Evolutionary conservation across 2,888 invertebrate genomes (phyloP).

Genomic region (Nysson spinosus): DNA sequence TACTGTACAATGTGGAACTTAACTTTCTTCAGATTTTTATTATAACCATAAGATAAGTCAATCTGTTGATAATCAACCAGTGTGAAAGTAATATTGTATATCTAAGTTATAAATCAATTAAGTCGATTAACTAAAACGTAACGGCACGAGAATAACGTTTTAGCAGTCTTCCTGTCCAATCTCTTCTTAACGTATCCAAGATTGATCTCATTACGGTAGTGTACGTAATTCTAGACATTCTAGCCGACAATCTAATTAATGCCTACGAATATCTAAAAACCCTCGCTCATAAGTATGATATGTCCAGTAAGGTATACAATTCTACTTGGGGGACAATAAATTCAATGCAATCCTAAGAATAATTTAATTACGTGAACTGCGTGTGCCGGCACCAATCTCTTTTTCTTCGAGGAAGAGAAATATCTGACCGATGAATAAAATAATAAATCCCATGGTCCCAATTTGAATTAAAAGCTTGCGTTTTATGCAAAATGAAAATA

Average conservation of each 20-base stretch:
- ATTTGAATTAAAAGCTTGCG: slow-evolving; percentile 24
- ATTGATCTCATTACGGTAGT: slow-evolving; percentile 16
- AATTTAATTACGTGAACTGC: slow-evolving; percentile 33
- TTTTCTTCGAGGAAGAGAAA: no score
- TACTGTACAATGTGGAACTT: slow-evolving; percentile 12
- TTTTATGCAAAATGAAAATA: slow-evolving; percentile 5
- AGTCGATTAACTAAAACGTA: slow-evolving; percentile 7
- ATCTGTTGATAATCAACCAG: slow-evolving; percentile 51
- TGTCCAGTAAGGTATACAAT: slow-evolving; percentile 64
- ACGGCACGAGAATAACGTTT: slow-evolving; percentile 20
- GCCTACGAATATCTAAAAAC: slow-evolving; percentile 55
- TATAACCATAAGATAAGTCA: neutral
- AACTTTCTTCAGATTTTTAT: slow-evolving; percentile 1
- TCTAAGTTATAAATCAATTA: slow-evolving; percentile 27
- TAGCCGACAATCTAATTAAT: slow-evolving; percentile 52
- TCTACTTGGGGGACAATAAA: slow-evolving; percentile 49
- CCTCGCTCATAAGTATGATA: slow-evolving; percentile 65
- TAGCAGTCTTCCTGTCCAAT: slow-evolving; percentile 19
- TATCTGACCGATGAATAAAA: no score
- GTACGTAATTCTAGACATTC: slow-evolving; percentile 32
- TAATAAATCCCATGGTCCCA: slow-evolving; percentile 28
- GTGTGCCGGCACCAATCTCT: slow-evolving; percentile 39
- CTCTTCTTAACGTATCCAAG: slow-evolving; percentile 12
- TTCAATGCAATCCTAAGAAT: slow-evolving; percentile 43
- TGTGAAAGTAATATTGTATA: slow-evolving; percentile 26